Evolutionary conservation across 92 coral and sea anemone genomes (phyloP), one percentile per base, ranked within the genome.

Genomic region (Isaurus tuberculatus): DNA sequence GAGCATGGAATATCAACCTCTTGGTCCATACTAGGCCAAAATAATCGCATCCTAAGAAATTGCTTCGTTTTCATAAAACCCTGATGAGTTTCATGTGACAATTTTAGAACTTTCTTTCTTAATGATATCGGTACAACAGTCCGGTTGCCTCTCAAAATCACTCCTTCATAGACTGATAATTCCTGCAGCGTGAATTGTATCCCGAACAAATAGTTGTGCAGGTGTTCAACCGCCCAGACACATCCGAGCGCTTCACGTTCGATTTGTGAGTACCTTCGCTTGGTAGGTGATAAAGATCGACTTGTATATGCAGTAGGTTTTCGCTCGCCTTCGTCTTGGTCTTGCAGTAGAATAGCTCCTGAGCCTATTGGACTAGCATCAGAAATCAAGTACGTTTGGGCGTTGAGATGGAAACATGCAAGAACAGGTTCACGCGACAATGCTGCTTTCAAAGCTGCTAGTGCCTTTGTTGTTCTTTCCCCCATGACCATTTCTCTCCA

Each of bases 11-110:
- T n/a, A n/a, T 89, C 91, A 5, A 55, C 51, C 13, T 73, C 90
- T 49, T 63, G 15, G 30, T 92, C 95, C 92, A 89, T 89, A 42
- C 89, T 74, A 11, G 87, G 80, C 89, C 91, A 92, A 34, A 86
- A 92, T 36, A 89, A 84, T 10, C 71, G 75, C 22, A 77, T 29
- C 27, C 89, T 83, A 13, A 87, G 83, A 9, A 86, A 53, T 69
- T 72, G 89, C 68, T 88, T 91, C 5, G 91, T 79, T 25, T 86
- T 46, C 14, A 91, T 90, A 5, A 92, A 86, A 16, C 89, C 92
- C 33, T 89, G 92, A 69, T 83, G 90, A 17, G 49, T 87, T 37
- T 84, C 90, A 40, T 81, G 85, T 0, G 91, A 75, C 28, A 88
- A 36, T 30, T 64, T 70, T 44, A 85, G 80, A 63, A 86, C 84